Conservation (phyloP, 2,113 vertebrate genomes). For the Rattus norvegicus region GRCr8 NC_086036.1:69430501-69431000, state of each 20-base stretch:
- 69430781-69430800: background rate
- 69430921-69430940: too few relatives aligned
- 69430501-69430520: too few relatives aligned
- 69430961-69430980: too few relatives aligned
- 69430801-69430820: slow-evolving; percentile 21
- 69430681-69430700: background rate
- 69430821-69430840: background rate
- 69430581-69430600: too few relatives aligned
- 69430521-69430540: too few relatives aligned
- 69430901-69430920: background rate
- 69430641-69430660: background rate
- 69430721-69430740: background rate
- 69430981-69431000: too few relatives aligned
- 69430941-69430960: too few relatives aligned
- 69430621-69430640: background rate
- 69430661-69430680: background rate
- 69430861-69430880: background rate
- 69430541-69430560: too few relatives aligned
- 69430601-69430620: too few relatives aligned
- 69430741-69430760: background rate
- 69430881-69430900: background rate
- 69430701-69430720: slow-evolving; percentile 12
- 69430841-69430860: background rate
- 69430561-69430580: too few relatives aligned
- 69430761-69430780: background rate